phyloP scores from a whole-genome alignment of 2,797 vertebrate genomes.

The Morelia viridis region DNA sequence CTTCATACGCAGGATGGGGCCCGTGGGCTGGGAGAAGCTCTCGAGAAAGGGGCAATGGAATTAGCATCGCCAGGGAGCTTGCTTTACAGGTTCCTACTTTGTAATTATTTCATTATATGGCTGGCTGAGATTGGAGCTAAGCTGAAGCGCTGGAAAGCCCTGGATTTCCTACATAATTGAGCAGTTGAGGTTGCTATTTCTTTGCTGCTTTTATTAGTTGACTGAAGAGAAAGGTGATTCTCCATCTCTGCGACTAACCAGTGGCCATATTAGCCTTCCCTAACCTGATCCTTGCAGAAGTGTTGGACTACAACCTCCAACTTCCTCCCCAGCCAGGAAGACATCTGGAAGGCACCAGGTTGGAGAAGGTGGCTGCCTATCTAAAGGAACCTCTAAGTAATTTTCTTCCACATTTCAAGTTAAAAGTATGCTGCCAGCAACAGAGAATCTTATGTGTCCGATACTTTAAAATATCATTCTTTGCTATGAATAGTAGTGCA shows the following conservation, averaged over 20 bases:
- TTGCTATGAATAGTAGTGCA: neutral
- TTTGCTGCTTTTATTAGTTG: neutral
- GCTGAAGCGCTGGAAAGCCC: neutral
- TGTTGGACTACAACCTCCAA: no score
- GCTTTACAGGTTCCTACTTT: neutral
- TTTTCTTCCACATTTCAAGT: neutral
- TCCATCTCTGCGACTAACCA: neutral
- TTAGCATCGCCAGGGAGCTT: neutral
- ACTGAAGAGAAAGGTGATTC: neutral
- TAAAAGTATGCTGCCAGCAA: neutral
- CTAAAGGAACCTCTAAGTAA: no score
- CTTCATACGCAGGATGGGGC: neutral
- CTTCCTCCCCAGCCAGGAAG: neutral
- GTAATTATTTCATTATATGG: neutral
- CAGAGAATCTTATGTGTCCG: neutral
- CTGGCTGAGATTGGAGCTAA: neutral
- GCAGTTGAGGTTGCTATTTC: neutral
- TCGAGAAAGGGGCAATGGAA: neutral
- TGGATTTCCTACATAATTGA: neutral
- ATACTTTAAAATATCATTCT: neutral
- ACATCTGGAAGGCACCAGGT: no score
- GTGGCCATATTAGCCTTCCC: neutral
- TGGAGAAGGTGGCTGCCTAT: no score
- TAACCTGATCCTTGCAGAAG: neutral
- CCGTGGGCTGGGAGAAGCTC: neutral